Evolutionary conservation across 2,797 vertebrate genomes (phyloP).

Genomic region (Crypturellus tataupa): DNA sequence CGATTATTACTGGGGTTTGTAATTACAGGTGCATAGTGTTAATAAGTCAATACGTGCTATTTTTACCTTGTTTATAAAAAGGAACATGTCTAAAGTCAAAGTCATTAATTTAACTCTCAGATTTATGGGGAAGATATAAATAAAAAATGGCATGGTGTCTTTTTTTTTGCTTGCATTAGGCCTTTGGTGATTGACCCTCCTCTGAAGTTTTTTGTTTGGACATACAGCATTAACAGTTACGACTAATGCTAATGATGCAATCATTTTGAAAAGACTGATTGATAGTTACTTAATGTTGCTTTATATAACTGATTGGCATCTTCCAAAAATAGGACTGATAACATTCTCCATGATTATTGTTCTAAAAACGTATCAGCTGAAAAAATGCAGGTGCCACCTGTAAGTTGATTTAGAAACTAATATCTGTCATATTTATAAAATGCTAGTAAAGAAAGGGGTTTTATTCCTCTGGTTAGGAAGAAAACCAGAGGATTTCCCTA

Average conservation of each 20-base stretch:
- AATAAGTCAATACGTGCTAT: not conserved
- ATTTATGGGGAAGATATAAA: not conserved
- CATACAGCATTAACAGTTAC: not conserved
- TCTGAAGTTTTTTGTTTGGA: not conserved
- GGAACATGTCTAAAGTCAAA: not conserved
- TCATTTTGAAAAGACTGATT: not conserved
- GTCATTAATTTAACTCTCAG: not conserved
- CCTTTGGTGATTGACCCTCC: not conserved
- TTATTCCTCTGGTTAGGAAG: not conserved
- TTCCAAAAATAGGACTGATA: not conserved
- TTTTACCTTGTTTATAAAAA: slow-evolving; percentile 23
- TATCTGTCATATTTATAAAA: not conserved
- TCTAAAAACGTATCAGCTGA: not conserved
- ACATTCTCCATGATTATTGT: too few species aligned
- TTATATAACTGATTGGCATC: not conserved
- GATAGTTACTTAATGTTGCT: not conserved
- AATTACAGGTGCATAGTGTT: slow-evolving; percentile 20
- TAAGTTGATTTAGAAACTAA: not conserved
- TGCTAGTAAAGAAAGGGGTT: not conserved
- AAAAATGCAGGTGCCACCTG: not conserved
- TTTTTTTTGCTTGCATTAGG: not conserved
- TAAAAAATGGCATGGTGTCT: not conserved
- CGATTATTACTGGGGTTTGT: slow-evolving; percentile 10
- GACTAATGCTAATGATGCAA: not conserved
- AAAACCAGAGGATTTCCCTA: not conserved